phyloP scores from a whole-genome alignment of 2,888 invertebrate species.

The Hirtodrosophila alboralis region DNA sequence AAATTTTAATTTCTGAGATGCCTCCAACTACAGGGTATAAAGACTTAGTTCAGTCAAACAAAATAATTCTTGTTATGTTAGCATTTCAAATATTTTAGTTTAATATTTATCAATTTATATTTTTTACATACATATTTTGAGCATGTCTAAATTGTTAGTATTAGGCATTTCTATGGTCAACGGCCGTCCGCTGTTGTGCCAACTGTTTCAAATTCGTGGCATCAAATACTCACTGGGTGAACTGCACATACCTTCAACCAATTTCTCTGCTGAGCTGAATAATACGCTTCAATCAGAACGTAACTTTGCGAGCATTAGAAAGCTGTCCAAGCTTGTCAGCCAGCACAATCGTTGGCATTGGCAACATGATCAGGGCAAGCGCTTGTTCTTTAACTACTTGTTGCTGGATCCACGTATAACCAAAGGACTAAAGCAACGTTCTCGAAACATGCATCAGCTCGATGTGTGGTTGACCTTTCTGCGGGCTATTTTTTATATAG shows the following conservation, averaged over 20 bases:
- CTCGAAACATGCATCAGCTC: slow-evolving; percentile 73
- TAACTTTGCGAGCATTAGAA: slow-evolving; percentile 26
- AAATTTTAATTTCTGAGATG: no score
- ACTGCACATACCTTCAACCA: slow-evolving; percentile 30
- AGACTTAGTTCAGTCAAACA: slow-evolving; percentile 1
- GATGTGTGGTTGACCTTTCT: slow-evolving; percentile 91
- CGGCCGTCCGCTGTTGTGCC: not conserved
- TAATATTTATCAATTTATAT: slow-evolving; percentile 1
- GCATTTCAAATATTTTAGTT: slow-evolving; percentile 14
- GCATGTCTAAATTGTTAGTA: slow-evolving; percentile 61
- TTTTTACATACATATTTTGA: not conserved
- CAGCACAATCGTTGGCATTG: slow-evolving; percentile 44
- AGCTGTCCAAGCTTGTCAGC: slow-evolving; percentile 18
- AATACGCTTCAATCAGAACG: slow-evolving; percentile 48
- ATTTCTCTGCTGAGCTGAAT: slow-evolving; percentile 55
- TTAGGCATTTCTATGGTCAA: not conserved
- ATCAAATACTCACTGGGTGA: slow-evolving; percentile 49
- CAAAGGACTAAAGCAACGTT: slow-evolving; percentile 33
- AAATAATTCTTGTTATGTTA: slow-evolving; percentile 4
- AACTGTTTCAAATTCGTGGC: slow-evolving; percentile 21
- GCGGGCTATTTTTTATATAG: slow-evolving; percentile 95
- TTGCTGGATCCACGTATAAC: slow-evolving; percentile 64
- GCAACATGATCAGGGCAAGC: slow-evolving; percentile 22
- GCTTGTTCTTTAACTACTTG: slow-evolving; percentile 57
- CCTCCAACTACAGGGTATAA: no score